Conservation (phyloP, 2,888 invertebrate species). For the Platycheirus albimanus region DNA sequence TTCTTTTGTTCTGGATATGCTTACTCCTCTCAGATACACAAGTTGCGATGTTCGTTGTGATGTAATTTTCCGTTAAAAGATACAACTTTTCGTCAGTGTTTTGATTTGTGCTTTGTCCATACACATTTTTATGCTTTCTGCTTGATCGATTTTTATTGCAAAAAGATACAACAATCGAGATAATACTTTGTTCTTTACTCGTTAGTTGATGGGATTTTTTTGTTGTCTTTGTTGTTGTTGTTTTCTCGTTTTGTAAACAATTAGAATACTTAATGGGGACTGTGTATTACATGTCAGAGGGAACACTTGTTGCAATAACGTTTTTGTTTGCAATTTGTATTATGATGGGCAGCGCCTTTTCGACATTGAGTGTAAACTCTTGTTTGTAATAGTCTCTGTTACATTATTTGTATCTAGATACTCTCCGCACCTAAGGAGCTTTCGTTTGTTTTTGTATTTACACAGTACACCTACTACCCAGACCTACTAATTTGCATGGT, state of each 20-base stretch:
- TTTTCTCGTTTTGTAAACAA: slow-evolving; percentile 10
- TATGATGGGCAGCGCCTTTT: slow-evolving; percentile 19
- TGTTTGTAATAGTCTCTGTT: neutral
- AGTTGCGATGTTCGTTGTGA: neutral
- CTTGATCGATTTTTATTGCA: slow-evolving; percentile 58
- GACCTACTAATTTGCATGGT: too few species aligned
- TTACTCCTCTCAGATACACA: neutral
- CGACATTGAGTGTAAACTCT: neutral
- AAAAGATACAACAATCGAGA: slow-evolving; percentile 46
- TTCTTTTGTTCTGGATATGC: neutral
- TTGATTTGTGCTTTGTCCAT: slow-evolving; percentile 17
- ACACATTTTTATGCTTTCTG: slow-evolving; percentile 7
- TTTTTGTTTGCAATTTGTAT: slow-evolving; percentile 1
- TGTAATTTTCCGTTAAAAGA: slow-evolving; percentile 6
- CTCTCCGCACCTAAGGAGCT: slow-evolving; percentile 6
- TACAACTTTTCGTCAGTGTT: neutral
- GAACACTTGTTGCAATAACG: slow-evolving; percentile 18
- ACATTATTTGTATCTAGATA: neutral
- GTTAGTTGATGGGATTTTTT: slow-evolving; percentile 13
- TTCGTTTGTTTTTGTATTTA: too few species aligned
- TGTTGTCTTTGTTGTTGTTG: slow-evolving; percentile 8
- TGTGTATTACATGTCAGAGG: neutral
- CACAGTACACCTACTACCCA: too few species aligned
- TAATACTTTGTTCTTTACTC: slow-evolving; percentile 14
- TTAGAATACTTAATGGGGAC: slow-evolving; percentile 24